Evolutionary conservation across 2,888 invertebrate species (phyloP).

Genomic region (Hemicrepidius hirtus): DNA sequence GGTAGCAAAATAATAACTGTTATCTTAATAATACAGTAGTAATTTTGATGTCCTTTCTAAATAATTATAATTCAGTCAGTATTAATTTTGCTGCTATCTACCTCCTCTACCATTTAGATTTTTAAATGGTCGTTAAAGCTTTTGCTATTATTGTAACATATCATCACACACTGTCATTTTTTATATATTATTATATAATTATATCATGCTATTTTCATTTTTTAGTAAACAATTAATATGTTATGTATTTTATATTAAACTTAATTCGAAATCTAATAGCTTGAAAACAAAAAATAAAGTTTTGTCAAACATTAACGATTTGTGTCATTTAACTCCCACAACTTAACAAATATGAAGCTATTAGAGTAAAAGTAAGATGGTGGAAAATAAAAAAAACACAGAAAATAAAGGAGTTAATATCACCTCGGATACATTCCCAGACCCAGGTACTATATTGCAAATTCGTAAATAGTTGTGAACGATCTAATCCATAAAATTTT

Average conservation of each 20-base stretch:
- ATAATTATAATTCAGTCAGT: too few species aligned
- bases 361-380: not conserved
- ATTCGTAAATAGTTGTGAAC: not conserved
- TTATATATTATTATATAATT: not conserved
- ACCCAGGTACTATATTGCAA: conserved; percentile 7
- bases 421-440: conserved; percentile 32
- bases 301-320: conserved; percentile 1
- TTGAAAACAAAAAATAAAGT: conserved; percentile 13
- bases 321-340: not conserved
- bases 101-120: conserved; percentile 14
- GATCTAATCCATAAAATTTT: not conserved
- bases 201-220: conserved; percentile 6
- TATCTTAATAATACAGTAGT: not conserved
- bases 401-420: conserved; percentile 43
- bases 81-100: conserved; percentile 37
- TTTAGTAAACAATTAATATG: conserved; percentile 8
- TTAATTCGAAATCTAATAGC: conserved; percentile 9
- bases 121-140: conserved; percentile 35
- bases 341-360: not conserved
- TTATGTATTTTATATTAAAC: too few species aligned
- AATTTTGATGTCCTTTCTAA: conserved; percentile 10
- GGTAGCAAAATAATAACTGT: conserved; percentile 33
- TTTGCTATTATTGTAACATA: conserved; percentile 46
- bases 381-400: not conserved
- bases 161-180: conserved; percentile 30